Evolutionary conservation across 2,888 invertebrate species (phyloP).

Genomic region (Odontomyia ornata): DNA sequence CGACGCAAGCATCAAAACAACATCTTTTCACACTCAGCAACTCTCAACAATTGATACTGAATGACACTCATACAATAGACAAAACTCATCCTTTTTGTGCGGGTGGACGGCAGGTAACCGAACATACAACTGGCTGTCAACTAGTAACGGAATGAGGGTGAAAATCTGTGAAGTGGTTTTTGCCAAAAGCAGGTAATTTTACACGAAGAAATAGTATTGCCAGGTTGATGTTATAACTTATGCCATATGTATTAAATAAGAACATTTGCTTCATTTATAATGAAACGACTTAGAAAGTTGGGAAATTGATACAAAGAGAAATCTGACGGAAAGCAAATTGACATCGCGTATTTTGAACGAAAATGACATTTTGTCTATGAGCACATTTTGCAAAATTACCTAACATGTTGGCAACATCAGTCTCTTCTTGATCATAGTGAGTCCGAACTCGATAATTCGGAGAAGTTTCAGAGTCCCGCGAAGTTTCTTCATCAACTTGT

Average conservation of each 20-base stretch:
- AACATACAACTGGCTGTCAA: neutral
- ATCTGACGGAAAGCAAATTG: too few relatives aligned
- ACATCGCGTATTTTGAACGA: too few relatives aligned
- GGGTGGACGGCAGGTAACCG: constrained; percentile 14
- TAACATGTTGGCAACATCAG: constrained; percentile 96
- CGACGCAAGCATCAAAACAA: constrained; percentile 24
- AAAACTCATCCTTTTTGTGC: constrained; percentile 11
- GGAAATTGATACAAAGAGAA: too few relatives aligned
- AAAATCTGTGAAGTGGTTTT: neutral
- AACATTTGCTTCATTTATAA: too few relatives aligned
- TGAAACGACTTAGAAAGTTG: too few relatives aligned
- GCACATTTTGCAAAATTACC: too few relatives aligned
- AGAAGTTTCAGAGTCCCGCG: constrained; percentile 87
- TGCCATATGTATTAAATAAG: neutral
- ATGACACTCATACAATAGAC: neutral
- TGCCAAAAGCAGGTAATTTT: constrained; percentile 12
- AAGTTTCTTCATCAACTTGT: constrained; percentile 82
- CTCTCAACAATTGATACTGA: neutral
- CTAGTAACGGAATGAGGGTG: constrained; percentile 14
- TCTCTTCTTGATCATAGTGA: constrained; percentile 92
- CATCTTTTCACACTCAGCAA: neutral
- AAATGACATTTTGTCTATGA: too few relatives aligned
- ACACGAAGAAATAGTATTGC: neutral
- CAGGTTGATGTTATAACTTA: neutral
- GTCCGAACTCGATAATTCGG: constrained; percentile 87